Evolutionary conservation across 1,140 invertebrate genomes (phyloP).

Genomic region (Pentalonia nigronervosa): DNA sequence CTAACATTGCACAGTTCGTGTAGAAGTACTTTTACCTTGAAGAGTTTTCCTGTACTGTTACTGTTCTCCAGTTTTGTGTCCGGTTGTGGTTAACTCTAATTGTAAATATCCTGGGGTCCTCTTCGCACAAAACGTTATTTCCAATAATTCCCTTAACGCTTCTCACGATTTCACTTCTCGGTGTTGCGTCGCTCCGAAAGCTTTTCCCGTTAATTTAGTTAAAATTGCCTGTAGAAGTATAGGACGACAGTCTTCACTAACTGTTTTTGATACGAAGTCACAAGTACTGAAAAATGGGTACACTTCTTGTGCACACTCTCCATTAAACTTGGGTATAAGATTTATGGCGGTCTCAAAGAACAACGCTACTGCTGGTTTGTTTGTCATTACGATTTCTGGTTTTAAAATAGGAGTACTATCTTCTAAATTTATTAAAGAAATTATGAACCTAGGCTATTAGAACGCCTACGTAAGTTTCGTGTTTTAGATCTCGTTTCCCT

Average conservation of each 20-base stretch:
- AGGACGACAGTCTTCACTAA: background rate
- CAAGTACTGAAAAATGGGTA: background rate
- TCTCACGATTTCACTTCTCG: background rate
- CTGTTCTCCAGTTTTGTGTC: background rate
- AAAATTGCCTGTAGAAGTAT: background rate
- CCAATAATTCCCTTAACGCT: background rate
- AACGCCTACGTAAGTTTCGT: background rate
- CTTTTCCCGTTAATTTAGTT: background rate
- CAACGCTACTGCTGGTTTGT: background rate
- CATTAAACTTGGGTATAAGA: background rate
- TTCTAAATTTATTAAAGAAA: background rate
- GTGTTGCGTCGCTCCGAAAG: background rate
- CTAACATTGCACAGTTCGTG: slow-evolving; percentile 10
- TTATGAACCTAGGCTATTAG: background rate
- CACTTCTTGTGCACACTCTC: background rate
- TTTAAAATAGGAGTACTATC: background rate
- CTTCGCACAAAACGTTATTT: background rate
- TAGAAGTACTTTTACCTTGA: background rate
- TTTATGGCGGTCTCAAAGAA: background rate
- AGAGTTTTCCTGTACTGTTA: background rate
- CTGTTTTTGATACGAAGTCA: background rate
- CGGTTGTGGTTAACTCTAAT: background rate
- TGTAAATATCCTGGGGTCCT: background rate
- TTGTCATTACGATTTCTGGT: background rate
- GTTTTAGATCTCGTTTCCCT: background rate